Percentiles rank a stretch among this genome's conserved stretches.
Evolutionary conservation across 2,888 invertebrate genomes (phyloP).

Genomic region (Endomychus coccineus): DNA sequence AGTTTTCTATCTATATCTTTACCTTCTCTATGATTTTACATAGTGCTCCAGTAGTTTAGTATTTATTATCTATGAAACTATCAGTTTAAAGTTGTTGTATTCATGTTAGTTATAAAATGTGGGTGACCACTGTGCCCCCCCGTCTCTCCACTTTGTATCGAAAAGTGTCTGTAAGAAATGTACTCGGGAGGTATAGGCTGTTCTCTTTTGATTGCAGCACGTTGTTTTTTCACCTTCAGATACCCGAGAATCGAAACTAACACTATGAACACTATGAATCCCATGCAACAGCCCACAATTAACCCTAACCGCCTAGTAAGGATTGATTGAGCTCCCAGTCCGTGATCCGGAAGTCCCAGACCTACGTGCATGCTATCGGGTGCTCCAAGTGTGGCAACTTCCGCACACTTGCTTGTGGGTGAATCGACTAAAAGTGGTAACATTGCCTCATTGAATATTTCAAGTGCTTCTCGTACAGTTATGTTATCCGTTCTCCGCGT

Average conservation of each 20-base stretch:
- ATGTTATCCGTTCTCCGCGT: conserved; percentile 49
- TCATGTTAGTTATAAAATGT: conserved; percentile 42
- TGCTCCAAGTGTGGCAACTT: conserved; percentile 65
- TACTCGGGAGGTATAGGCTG: conserved; percentile 70
- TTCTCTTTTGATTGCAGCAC: conserved; percentile 65
- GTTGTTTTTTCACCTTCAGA: conserved; percentile 76
- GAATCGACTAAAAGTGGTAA: conserved; percentile 59
- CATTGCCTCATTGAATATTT: conserved; percentile 50
- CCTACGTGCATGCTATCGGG: conserved; percentile 58
- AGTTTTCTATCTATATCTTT: too few relatives aligned
- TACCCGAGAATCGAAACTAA: conserved; percentile 78
- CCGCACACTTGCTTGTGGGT: conserved; percentile 67
- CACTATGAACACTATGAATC: conserved; percentile 76
- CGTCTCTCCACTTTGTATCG: conserved; percentile 59
- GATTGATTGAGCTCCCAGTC: conserved; percentile 59
- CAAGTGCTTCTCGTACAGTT: conserved; percentile 39
- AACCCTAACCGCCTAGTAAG: conserved; percentile 74
- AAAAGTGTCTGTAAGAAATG: conserved; percentile 69
- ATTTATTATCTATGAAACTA: conserved; percentile 8
- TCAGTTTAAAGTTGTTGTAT: conserved; percentile 38
- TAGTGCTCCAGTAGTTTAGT: too few relatives aligned
- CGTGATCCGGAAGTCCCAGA: conserved; percentile 41
- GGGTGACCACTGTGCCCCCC: conserved; percentile 39
- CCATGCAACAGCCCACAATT: conserved; percentile 80
- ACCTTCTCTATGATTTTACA: too few relatives aligned